These are phyloP conservation scores for Cherax destructor DNA, from an alignment of 1,140 invertebrate species.

Conservation along the genomic window DNA sequence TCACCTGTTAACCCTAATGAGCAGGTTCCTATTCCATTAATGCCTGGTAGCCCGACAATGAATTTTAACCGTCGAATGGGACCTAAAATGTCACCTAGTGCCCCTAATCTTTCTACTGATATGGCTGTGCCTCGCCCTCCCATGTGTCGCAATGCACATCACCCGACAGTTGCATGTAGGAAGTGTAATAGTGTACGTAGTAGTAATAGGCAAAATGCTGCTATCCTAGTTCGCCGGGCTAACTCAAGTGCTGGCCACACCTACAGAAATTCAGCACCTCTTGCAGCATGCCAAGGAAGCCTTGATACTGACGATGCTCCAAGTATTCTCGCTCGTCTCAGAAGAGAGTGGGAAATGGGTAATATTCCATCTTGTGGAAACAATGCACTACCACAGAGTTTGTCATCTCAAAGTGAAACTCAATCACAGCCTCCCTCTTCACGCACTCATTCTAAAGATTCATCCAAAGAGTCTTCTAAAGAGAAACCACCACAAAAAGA, in stretches of 20 bases:
- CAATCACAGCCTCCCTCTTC: neutral
- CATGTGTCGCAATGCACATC: conserved; percentile 58
- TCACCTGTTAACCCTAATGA: conserved; percentile 17
- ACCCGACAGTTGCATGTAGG: conserved; percentile 59
- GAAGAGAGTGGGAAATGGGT: conserved; percentile 56
- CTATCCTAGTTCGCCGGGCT: conserved; percentile 53
- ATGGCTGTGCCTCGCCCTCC: conserved; percentile 48
- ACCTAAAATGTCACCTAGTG: conserved; percentile 36
- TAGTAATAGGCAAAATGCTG: conserved; percentile 60
- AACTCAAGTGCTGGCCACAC: conserved; percentile 57
- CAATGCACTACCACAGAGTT: conserved; percentile 10
- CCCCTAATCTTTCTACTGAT: conserved; percentile 52
- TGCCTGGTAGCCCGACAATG: conserved; percentile 13
- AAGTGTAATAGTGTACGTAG: conserved; percentile 62
- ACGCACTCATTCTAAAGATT: neutral
- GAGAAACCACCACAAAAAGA: neutral
- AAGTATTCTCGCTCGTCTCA: conserved; percentile 55
- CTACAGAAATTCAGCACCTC: conserved; percentile 57
- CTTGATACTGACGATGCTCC: conserved; percentile 49
- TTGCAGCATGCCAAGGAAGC: conserved; percentile 29
- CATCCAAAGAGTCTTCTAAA: neutral
- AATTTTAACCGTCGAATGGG: conserved; percentile 20
- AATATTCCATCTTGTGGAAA: conserved; percentile 42
- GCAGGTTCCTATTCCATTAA: neutral
- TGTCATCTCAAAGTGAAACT: neutral